Percentiles rank a stretch among this genome's conserved stretches.
Evolutionary conservation across 2,888 invertebrate genomes (phyloP).

Genomic region (Plutella xylostella): DNA sequence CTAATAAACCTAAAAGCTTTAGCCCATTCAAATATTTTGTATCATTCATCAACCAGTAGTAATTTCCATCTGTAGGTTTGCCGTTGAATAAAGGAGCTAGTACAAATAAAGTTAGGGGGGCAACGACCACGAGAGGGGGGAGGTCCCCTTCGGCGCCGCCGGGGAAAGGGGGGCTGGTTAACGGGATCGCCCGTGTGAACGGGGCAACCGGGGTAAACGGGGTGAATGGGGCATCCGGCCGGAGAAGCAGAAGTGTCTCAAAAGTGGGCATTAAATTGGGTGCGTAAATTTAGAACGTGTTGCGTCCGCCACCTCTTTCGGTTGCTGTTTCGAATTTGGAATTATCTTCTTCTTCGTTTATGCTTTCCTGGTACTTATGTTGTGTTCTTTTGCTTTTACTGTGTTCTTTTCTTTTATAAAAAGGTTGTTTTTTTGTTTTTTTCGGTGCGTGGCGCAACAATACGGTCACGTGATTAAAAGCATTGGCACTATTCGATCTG

Average conservation of each 20-base stretch:
- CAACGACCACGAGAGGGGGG: conserved; percentile 59
- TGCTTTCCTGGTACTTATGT: conserved; percentile 7
- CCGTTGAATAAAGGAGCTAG: conserved; percentile 74
- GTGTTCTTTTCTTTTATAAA: conserved; percentile 2
- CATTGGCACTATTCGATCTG: conserved; percentile 44
- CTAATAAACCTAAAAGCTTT: background rate
- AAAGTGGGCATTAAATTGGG: conserved; percentile 70
- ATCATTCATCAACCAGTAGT: conserved; percentile 2
- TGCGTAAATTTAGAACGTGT: conserved; percentile 55
- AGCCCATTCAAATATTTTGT: background rate
- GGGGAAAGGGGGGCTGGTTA: conserved; percentile 15
- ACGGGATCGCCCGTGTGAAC: background rate
- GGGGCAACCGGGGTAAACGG: conserved; percentile 25
- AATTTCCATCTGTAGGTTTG: conserved; percentile 69
- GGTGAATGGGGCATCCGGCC: too few relatives aligned
- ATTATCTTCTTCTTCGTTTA: background rate
- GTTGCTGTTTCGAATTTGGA: background rate
- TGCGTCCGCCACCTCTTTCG: conserved; percentile 64
- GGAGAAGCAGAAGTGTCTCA: conserved; percentile 59
- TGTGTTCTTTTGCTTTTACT: conserved; percentile 19
- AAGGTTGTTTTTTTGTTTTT: conserved; percentile 13
- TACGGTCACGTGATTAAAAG: conserved; percentile 37
- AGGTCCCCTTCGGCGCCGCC: conserved; percentile 54
- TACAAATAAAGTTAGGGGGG: conserved; percentile 65
- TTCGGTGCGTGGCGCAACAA: conserved; percentile 61